A percentile compares a stretch with the other conserved stretches of the same genome.
Evolutionary conservation across 2,888 invertebrate genomes (phyloP).

Genomic region (Metallyticus violacea): DNA sequence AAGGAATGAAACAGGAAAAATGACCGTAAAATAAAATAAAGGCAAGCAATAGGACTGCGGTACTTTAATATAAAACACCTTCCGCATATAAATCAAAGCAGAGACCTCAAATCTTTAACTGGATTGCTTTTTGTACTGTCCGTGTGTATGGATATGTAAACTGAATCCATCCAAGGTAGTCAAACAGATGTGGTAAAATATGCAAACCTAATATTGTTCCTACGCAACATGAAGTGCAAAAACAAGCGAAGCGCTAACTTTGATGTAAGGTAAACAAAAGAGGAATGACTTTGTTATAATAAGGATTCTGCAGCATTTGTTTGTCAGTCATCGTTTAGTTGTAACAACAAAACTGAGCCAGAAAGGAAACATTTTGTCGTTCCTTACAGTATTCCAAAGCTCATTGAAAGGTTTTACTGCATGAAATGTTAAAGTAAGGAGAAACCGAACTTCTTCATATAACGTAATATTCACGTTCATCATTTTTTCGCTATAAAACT

Average conservation of each 20-base stretch:
- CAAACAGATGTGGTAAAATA: not conserved
- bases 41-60: not conserved
- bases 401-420: not conserved
- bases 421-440: no score
- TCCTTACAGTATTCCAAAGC: not conserved
- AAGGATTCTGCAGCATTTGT: not conserved
- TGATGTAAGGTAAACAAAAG: not conserved
- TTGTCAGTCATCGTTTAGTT: not conserved
- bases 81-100: not conserved
- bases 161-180: not conserved
- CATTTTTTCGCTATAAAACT: no score
- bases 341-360: not conserved
- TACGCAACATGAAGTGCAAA: not conserved
- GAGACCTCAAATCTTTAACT: not conserved
- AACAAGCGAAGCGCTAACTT: not conserved
- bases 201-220: not conserved
- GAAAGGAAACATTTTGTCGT: not conserved
- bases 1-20: not conserved
- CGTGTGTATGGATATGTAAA: not conserved
- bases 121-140: not conserved
- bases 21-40: not conserved
- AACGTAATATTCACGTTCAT: no score
- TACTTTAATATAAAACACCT: not conserved
- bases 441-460: no score
- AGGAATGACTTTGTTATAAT: not conserved